Conservation (phyloP, 2,888 invertebrate species). For the Ypsolopha scabrella region DNA sequence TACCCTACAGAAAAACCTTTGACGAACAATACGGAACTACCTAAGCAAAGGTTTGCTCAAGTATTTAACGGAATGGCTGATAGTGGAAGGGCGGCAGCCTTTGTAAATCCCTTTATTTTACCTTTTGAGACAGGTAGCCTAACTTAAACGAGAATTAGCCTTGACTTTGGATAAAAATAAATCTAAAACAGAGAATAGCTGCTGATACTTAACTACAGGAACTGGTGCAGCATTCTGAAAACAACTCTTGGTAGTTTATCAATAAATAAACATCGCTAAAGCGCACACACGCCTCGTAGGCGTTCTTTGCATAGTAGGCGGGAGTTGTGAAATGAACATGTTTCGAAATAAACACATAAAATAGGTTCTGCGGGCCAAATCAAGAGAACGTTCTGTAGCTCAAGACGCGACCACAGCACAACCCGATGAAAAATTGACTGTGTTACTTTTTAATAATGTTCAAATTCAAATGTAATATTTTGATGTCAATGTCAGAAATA, state of each 20-base stretch:
- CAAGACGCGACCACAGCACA: background rate
- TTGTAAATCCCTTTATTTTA: background rate
- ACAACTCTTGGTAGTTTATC: background rate
- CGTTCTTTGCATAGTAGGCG: slow-evolving; percentile 35
- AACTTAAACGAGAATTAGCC: background rate
- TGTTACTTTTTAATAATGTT: slow-evolving; percentile 13
- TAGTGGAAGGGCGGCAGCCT: slow-evolving; percentile 2
- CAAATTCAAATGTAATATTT: slow-evolving; percentile 14
- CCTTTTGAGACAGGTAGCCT: background rate
- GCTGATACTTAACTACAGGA: background rate
- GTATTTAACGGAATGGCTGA: slow-evolving; percentile 3
- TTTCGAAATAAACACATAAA: slow-evolving; percentile 25
- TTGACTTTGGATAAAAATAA: too few relatives aligned
- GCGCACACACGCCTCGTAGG: slow-evolving; percentile 21
- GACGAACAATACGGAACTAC: background rate
- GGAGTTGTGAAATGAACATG: slow-evolving; percentile 38
- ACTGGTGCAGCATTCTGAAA: background rate
- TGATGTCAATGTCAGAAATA: slow-evolving; percentile 16
- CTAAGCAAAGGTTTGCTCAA: background rate
- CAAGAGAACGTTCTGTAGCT: slow-evolving; percentile 9
- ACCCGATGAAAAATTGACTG: background rate
- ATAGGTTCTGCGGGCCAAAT: slow-evolving; percentile 25
- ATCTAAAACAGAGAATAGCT: background rate
- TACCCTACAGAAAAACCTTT: background rate
- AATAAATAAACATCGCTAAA: background rate